A percentile compares a stretch with the other conserved stretches of the same genome.
Evolutionary conservation across 2,888 invertebrate genomes (phyloP).

Genomic region (Agrotis exclamationis): DNA sequence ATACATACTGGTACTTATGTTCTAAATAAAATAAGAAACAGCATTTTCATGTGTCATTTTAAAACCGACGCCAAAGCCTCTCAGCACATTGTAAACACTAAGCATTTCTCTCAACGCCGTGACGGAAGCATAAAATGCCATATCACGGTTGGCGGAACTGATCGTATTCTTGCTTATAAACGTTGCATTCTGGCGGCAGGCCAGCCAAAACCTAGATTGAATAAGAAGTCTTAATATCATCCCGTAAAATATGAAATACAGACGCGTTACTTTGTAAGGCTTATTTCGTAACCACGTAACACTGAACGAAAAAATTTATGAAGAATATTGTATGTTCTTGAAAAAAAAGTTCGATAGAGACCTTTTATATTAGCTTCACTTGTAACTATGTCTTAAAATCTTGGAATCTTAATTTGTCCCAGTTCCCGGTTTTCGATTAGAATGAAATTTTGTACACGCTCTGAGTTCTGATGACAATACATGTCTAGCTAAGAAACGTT

Average conservation of each 20-base stretch:
- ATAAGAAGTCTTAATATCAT: constrained; percentile 42
- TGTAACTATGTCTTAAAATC: too few relatives aligned
- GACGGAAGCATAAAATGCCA: constrained; percentile 56
- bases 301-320: too few relatives aligned
- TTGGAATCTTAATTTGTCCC: too few relatives aligned
- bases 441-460: too few relatives aligned
- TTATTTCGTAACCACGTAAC: neutral
- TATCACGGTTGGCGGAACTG: constrained; percentile 53
- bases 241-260: constrained; percentile 28
- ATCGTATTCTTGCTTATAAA: constrained; percentile 58
- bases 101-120: constrained; percentile 43
- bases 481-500: too few relatives aligned
- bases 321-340: too few relatives aligned
- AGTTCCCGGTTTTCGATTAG: too few relatives aligned
- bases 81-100: constrained; percentile 43
- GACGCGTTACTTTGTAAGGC: neutral
- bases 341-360: too few relatives aligned
- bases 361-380: too few relatives aligned
- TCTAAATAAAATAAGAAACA: neutral
- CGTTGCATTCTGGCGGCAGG: constrained; percentile 38
- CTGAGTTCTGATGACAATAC: too few relatives aligned
- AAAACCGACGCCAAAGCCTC: neutral
- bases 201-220: constrained; percentile 53
- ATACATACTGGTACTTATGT: too few relatives aligned
- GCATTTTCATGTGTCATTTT: neutral